Base-by-base conservation (phyloP, 2,888 invertebrate species). In the Callyntrura guangdongensis region DNA sequence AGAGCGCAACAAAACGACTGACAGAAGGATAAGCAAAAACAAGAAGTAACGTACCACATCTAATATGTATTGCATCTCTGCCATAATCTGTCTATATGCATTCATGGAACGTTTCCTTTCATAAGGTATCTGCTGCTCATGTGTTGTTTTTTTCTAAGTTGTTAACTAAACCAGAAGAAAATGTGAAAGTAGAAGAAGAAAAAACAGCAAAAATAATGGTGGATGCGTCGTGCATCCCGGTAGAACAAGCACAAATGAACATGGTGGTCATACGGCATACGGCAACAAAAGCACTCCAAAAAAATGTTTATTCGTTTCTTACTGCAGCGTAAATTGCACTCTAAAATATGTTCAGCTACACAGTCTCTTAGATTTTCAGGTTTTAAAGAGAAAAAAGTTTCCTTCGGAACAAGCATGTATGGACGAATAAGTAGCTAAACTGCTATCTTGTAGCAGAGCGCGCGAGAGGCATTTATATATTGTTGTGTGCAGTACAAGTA, bases 11-110 rank as follows among this genome's bases (percentile, higher is more conserved):
- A 69, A 69, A 69, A 36, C 27, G 69, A 69, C 36, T 36, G 69
- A 69, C 36, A 69, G 69, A n/a, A 36, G 45, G 4, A 36, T 25
- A 64, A 9, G 25, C 25, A 64, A 9, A 69, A 69, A 69, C 3
- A 69, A 69, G 8, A 69, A 69, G 69, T 69, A 69, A 36, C 36
- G 27, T 12, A n/a, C 27, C 69, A 36, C 45, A 89, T 89, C 69
- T 89, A 89, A 83, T 61, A 83, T 89, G 89, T 83, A 89, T 83
- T 89, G 83, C 83, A 89, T 83, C 17, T 82, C 20, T 49, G 49
- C 81, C 81, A 61, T 89, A 89, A 89, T 89, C 89, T 61, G 27
- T 81, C 89, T 81, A 89, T 89, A 83, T 89, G 83, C 89, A 89
- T 89, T 89, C 89, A 83, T 89, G 45, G 25, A 22, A 14, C 82